phyloP scores from a whole-genome alignment of 2,113 vertebrate genomes.

The Leiothrix lutea region DNA sequence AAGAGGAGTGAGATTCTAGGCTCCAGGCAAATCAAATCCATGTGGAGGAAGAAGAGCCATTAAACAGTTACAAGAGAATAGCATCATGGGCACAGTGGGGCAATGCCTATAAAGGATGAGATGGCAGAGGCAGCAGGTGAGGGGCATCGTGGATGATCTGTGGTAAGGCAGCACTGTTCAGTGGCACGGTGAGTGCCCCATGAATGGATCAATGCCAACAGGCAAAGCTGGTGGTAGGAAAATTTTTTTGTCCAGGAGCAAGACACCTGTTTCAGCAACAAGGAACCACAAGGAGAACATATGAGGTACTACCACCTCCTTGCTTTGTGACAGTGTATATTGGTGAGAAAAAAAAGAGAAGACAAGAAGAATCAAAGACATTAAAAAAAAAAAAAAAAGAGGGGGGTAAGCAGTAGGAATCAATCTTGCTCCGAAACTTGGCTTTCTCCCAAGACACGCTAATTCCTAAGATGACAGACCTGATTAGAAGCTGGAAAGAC shows the following conservation, averaged over 20 bases:
- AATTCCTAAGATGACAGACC: neutral
- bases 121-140: neutral
- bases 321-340: neutral
- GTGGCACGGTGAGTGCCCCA: neutral
- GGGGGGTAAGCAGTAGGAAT: accelerated
- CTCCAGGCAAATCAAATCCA: neutral
- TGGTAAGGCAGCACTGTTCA: neutral
- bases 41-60: neutral
- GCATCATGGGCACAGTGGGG: neutral
- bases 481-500: neutral
- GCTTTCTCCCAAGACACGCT: neutral
- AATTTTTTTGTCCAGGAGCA: neutral
- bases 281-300: neutral
- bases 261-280: neutral
- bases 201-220: neutral
- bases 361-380: neutral
- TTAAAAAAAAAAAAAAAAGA: neutral
- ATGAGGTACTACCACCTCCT: neutral
- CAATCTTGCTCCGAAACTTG: neutral
- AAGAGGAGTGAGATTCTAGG: neutral
- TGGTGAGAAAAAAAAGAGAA: neutral
- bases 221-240: neutral
- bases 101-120: neutral
- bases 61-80: neutral
- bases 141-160: neutral